A percentile compares a stretch with the other conserved stretches of the same genome.
Conservation (phyloP, 2,797 vertebrate genomes). For the Darevskia mixta region DNA sequence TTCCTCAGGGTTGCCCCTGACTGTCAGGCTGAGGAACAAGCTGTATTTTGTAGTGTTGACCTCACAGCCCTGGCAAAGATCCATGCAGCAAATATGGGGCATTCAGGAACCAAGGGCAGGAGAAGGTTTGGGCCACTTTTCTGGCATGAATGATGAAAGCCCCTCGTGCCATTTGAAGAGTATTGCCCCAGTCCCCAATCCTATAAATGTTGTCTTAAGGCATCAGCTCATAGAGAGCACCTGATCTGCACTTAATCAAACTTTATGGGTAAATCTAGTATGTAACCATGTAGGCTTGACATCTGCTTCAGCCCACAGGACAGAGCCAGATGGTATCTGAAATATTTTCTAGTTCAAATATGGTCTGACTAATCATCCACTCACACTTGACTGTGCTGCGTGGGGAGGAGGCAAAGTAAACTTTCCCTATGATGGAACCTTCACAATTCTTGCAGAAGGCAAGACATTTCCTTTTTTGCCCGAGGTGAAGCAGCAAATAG, state of each 20-base stretch:
- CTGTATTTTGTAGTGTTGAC: neutral
- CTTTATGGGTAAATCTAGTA: neutral
- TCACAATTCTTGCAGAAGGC: neutral
- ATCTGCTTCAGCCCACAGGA: neutral
- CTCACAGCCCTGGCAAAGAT: neutral
- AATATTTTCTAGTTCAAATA: neutral
- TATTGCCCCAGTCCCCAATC: neutral
- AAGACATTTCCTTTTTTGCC: no score
- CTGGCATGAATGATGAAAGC: neutral
- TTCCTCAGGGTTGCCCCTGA: neutral
- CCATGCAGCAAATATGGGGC: neutral
- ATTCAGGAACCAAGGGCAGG: neutral
- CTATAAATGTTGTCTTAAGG: neutral
- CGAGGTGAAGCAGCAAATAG: no score
- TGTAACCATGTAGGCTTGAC: neutral
- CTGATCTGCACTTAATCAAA: neutral
- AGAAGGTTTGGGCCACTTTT: neutral
- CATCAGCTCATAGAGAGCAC: neutral
- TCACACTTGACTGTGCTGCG: neutral
- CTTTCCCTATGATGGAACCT: neutral
- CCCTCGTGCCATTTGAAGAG: neutral
- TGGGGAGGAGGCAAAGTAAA: neutral
- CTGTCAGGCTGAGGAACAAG: neutral
- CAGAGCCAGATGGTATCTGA: neutral
- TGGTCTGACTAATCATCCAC: neutral